Conservation (phyloP, 2,888 invertebrate genomes). For the Napeogenes sylphis region DNA sequence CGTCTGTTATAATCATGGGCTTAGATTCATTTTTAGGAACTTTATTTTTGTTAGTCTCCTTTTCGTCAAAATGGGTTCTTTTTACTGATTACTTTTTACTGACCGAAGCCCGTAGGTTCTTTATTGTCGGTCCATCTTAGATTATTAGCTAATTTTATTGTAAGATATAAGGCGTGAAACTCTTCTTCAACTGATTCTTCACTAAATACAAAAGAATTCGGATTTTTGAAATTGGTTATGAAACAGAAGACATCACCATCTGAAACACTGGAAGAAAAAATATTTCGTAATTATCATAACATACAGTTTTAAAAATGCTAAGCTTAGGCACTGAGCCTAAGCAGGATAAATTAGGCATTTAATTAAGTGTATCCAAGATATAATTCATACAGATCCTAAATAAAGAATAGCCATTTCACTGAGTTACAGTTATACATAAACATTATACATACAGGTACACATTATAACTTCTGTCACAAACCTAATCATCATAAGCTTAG, state of each 20-base stretch:
- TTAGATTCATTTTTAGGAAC: too few relatives aligned
- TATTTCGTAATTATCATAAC: neutral
- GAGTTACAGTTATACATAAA: too few relatives aligned
- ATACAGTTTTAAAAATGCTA: neutral
- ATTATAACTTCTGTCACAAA: too few relatives aligned
- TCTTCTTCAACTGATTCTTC: slow-evolving; percentile 42
- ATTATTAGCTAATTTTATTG: slow-evolving; percentile 56
- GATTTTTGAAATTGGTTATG: slow-evolving; percentile 56
- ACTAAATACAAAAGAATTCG: slow-evolving; percentile 48
- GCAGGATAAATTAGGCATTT: too few relatives aligned
- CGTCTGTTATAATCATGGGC: slow-evolving; percentile 39
- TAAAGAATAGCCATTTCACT: too few relatives aligned
- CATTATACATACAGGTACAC: too few relatives aligned
- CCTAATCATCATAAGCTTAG: too few relatives aligned
- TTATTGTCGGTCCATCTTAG: slow-evolving; percentile 36
- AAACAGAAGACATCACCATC: slow-evolving; percentile 67
- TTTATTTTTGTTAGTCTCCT: slow-evolving; percentile 17
- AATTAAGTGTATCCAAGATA: too few relatives aligned
- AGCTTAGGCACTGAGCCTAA: too few relatives aligned
- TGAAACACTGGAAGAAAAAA: slow-evolving; percentile 42
- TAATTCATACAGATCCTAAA: too few relatives aligned
- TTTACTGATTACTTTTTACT: slow-evolving; percentile 22
- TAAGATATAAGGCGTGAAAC: slow-evolving; percentile 55
- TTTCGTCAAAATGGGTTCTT: slow-evolving; percentile 22
- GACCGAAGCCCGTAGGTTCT: slow-evolving; percentile 17